phyloP scores from a whole-genome alignment of 2,113 vertebrate genomes.

The Colistium nudipinnis region DNA sequence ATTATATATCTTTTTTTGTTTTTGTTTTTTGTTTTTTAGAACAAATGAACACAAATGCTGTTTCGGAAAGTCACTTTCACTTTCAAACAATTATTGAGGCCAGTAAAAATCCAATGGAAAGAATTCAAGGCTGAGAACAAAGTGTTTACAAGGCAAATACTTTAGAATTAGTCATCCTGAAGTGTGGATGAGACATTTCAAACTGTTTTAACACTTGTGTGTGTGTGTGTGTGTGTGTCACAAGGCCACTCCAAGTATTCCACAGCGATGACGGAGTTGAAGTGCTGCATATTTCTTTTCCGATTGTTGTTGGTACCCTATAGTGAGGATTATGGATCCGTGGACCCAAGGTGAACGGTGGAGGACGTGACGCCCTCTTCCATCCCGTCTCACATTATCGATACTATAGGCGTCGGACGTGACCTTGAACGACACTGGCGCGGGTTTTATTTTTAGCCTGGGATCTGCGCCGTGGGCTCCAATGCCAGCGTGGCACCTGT shows the following conservation, averaged over 20 bases:
- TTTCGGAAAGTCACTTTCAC: background rate
- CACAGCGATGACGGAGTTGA: conserved; percentile 12
- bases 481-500: conserved; percentile 49
- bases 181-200: conserved; percentile 24
- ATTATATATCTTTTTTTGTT: too few species aligned
- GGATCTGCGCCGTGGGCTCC: conserved; percentile 25
- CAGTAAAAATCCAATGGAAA: background rate
- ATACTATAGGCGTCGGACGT: conserved; percentile 6
- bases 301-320: conserved; percentile 33
- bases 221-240: conserved; percentile 20
- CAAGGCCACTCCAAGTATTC: conserved; percentile 41
- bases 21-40: too few species aligned
- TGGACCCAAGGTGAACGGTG: conserved; percentile 23
- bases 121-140: conserved; percentile 13
- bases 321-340: conserved; percentile 42
- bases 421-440: conserved; percentile 21
- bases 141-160: conserved; percentile 35
- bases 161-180: conserved; percentile 35
- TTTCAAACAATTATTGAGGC: background rate
- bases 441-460: conserved; percentile 22
- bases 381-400: background rate
- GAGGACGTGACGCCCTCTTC: background rate
- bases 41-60: background rate
- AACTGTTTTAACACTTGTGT: conserved; percentile 33
- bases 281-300: conserved; percentile 29